A percentile compares a stretch with the other conserved stretches of the same genome.
phyloP scores from a whole-genome alignment of 2,888 invertebrate species.

The Abrostola tripartita region DNA sequence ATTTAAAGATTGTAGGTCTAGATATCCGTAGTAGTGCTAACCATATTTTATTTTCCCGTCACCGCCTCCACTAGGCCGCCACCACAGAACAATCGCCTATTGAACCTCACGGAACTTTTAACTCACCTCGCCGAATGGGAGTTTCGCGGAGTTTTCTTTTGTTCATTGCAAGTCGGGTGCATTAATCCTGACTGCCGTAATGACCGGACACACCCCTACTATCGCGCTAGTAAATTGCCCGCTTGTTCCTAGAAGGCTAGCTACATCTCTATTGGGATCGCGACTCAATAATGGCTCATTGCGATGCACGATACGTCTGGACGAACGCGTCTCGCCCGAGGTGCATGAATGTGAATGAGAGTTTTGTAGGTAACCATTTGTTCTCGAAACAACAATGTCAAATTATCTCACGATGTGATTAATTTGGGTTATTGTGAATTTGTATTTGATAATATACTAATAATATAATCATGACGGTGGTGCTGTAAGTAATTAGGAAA shows the following conservation, averaged over 20 bases:
- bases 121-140: constrained; percentile 45
- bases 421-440: no score
- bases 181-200: constrained; percentile 70
- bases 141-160: constrained; percentile 55
- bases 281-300: constrained; percentile 72
- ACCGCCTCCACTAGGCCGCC: constrained; percentile 31
- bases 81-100: constrained; percentile 62
- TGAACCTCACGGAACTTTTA: constrained; percentile 54
- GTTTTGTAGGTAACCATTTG: constrained; percentile 46
- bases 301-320: constrained; percentile 76
- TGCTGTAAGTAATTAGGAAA: no score
- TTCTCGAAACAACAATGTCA: constrained; percentile 41
- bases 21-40: constrained; percentile 2
- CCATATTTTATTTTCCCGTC: constrained; percentile 36
- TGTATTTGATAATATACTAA: no score
- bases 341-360: constrained; percentile 75
- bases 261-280: constrained; percentile 78
- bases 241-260: constrained; percentile 62
- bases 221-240: constrained; percentile 72
- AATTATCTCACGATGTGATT: no score
- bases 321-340: constrained; percentile 69
- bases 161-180: constrained; percentile 50
- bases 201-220: constrained; percentile 74
- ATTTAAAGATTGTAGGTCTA: background rate
- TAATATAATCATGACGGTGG: no score